Evolutionary conservation across 2,888 invertebrate species (phyloP).

Genomic region (Diadegma fenestrale): DNA sequence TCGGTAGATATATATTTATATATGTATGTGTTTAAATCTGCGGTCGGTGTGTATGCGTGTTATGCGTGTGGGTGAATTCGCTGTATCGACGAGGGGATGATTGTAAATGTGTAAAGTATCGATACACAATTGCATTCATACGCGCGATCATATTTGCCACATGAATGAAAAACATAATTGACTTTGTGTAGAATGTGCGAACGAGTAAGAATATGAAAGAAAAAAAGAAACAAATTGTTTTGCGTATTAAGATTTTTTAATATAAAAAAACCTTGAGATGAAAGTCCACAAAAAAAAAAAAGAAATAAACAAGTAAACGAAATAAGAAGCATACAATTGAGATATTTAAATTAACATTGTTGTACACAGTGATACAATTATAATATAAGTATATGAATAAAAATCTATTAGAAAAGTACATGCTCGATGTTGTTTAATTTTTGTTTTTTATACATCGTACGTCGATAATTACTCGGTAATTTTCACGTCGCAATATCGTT

Average conservation of each 20-base stretch:
- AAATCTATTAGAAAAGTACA: conserved; percentile 84
- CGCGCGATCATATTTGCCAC: conserved; percentile 77
- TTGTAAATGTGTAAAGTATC: conserved; percentile 72
- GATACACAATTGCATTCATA: conserved; percentile 72
- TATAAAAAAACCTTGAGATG: conserved; percentile 79
- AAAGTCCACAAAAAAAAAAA: conserved; percentile 81
- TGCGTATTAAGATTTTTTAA: conserved; percentile 83
- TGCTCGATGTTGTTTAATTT: conserved; percentile 77
- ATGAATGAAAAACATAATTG: conserved; percentile 80
- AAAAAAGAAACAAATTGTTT: conserved; percentile 78
- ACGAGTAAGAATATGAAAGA: conserved; percentile 52
- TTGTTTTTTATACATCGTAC: conserved; percentile 56
- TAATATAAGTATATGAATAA: conserved; percentile 85
- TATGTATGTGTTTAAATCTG: conserved; percentile 35
- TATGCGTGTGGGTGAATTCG: conserved; percentile 73
- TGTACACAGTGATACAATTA: conserved; percentile 85
- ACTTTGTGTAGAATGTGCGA: conserved; percentile 78
- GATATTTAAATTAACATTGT: conserved; percentile 84
- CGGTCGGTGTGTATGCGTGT: conserved; percentile 64
- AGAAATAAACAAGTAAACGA: conserved; percentile 55
- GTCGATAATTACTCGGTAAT: conserved; percentile 14
- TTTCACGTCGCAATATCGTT: conserved; percentile 70
- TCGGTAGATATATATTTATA: conserved; percentile 18
- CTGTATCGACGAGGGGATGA: conserved; percentile 69
- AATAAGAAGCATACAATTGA: conserved; percentile 80